Base-by-base conservation (phyloP, 1,140 invertebrate species). In the Augochlora pura region DNA sequence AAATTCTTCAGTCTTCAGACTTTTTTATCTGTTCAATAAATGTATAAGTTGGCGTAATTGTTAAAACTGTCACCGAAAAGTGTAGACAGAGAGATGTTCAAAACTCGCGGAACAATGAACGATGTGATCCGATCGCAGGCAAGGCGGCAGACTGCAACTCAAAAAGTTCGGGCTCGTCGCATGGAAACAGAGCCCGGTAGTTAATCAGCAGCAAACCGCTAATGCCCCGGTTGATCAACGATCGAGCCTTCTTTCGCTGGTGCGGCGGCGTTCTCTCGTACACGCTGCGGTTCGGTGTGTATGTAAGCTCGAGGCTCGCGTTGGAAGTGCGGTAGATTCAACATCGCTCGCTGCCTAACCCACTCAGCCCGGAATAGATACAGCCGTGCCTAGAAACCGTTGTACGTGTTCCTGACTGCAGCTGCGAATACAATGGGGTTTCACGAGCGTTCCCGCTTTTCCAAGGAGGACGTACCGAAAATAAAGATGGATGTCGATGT, bases 321-420 rank as follows among this genome's bases (percentile, higher is more conserved):
- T 23, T 84, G 54, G 46, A 75, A 70, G 60, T 82, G 62, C 54
- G 67, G 74, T 59, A 85, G 77, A 78, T 85, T 82, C 83, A 75
- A 82, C 83, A 78, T 49, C 78, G 70, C 63, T 46, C 18, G 59
- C 75, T 76, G 63, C 79, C 59, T 72, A 72, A 78, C 77, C 71
- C 52, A 63, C 71, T 64, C 72, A 54, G 69, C 25, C 39, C 18
- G 49, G 66, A 63, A 71, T 52, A 67, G 77, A 74, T 74, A 79
- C 77, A 60, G 57, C 38, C 7, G n/a, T 60, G 54, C 23, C 59
- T 64, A 63, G 77, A 54, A 74, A 72, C 63, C 63, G 79, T 66
- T 62, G 66, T 65, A 66, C 46, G 57, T 80, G 82, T 78, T 84
- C 70, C 77, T 66, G 52, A 52, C 9, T 80, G 38, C 66, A 60